Percentiles rank a stretch among this genome's conserved stretches.
Conservation (phyloP, 1,140 invertebrate genomes). For the Tyrophagus putrescentiae region DNA sequence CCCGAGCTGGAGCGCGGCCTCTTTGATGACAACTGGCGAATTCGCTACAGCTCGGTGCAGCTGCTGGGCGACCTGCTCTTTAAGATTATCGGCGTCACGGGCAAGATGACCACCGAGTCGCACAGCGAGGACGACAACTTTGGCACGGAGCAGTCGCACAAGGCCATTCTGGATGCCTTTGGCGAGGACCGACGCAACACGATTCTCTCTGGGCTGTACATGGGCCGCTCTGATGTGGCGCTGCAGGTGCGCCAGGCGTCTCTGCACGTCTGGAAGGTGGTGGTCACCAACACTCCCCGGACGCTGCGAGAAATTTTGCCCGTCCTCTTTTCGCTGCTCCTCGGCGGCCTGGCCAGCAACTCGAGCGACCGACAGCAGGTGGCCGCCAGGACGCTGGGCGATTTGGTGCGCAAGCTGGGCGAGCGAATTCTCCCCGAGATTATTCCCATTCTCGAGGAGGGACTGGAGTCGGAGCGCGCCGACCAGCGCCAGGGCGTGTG, state of each 20-base stretch:
- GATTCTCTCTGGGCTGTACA: slow-evolving; percentile 87
- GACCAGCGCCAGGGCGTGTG: slow-evolving; percentile 95
- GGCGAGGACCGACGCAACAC: slow-evolving; percentile 77
- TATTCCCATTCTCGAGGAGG: slow-evolving; percentile 87
- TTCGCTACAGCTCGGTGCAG: slow-evolving; percentile 88
- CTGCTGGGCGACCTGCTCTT: slow-evolving; percentile 90
- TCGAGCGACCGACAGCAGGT: slow-evolving; percentile 90
- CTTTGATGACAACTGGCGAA: slow-evolving; percentile 97
- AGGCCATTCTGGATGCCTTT: slow-evolving; percentile 68
- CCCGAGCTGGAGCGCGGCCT: slow-evolving; percentile 85
- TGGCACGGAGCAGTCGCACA: slow-evolving; percentile 87
- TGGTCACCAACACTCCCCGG: slow-evolving; percentile 88
- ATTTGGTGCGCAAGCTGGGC: slow-evolving; percentile 90
- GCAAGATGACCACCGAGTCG: slow-evolving; percentile 97
- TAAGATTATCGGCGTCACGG: slow-evolving; percentile 80
- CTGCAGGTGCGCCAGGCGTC: slow-evolving; percentile 92
- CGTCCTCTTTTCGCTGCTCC: slow-evolving; percentile 73
- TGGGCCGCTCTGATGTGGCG: slow-evolving; percentile 91
- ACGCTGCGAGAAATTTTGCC: slow-evolving; percentile 92
- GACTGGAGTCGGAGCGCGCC: slow-evolving; percentile 69
- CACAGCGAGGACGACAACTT: slow-evolving; percentile 97
- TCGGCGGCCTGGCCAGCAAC: slow-evolving; percentile 83
- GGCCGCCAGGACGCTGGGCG: slow-evolving; percentile 85
- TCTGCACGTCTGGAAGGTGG: slow-evolving; percentile 88
- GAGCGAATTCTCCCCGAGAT: slow-evolving; percentile 94